These are phyloP conservation scores for Calonectris borealis DNA, from an alignment of 2,113 vertebrate genomes.

Conservation along the genomic window DNA sequence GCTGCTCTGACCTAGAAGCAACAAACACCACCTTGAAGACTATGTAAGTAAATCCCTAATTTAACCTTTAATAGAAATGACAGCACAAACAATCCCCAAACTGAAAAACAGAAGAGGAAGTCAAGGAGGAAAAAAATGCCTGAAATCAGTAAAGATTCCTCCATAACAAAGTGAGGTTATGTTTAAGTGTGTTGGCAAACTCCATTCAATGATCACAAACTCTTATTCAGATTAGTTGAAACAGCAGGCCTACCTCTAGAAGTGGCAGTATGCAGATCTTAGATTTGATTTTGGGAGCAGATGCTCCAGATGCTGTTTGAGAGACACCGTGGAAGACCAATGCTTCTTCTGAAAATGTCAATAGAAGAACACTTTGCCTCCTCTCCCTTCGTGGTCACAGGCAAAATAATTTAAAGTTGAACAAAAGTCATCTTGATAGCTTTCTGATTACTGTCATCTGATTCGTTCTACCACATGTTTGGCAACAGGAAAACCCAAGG, in stretches of 20 bases:
- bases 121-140: neutral
- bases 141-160: neutral
- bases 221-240: neutral
- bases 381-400: neutral
- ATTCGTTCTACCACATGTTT: neutral
- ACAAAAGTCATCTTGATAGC: fast-evolving
- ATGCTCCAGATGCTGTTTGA: neutral
- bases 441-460: neutral
- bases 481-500: neutral
- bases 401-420: neutral
- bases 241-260: neutral
- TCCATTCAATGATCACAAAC: neutral
- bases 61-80: neutral
- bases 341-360: neutral
- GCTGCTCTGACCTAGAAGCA: neutral
- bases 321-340: neutral
- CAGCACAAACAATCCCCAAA: neutral
- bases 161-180: neutral
- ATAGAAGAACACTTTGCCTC: neutral
- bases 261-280: neutral
- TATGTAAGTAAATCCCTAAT: neutral
- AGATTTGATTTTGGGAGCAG: neutral
- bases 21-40: neutral
- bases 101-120: neutral
- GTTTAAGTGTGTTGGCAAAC: neutral